Conservation (phyloP, 2,113 vertebrate species). For the Amia ocellicauda region DNA sequence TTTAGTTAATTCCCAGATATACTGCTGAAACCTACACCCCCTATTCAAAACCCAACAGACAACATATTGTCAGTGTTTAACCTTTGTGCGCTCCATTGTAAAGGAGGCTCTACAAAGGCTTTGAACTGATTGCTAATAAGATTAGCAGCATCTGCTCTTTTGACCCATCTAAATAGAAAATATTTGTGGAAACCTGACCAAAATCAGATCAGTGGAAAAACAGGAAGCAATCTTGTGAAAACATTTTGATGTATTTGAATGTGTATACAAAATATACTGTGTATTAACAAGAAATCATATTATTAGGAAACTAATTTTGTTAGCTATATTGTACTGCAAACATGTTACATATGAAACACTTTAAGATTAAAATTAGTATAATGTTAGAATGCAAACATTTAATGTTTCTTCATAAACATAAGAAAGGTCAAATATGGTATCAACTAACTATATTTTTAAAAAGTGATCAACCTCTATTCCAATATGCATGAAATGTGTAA, state of each 20-base stretch:
- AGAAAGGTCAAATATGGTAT: no score
- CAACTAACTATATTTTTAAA: no score
- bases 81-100: background rate
- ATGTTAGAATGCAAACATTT: no score
- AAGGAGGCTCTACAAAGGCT: background rate
- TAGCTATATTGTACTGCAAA: no score
- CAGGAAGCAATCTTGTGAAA: background rate
- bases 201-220: slow-evolving; percentile 17
- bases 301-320: no score
- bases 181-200: slow-evolving; percentile 15
- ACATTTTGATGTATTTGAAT: background rate
- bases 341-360: no score
- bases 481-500: no score
- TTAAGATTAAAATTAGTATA: no score
- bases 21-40: background rate
- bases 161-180: background rate
- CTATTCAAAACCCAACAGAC: background rate
- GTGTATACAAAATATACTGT: no score
- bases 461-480: no score
- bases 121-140: slow-evolving; percentile 3
- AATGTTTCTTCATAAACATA: no score
- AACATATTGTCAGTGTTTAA: background rate
- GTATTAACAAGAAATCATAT: no score
- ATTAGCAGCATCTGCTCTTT: background rate
- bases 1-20: background rate